These are phyloP conservation scores for Pollenia angustigena DNA, from an alignment of 2,888 invertebrate genomes.

Conservation along the genomic window DNA sequence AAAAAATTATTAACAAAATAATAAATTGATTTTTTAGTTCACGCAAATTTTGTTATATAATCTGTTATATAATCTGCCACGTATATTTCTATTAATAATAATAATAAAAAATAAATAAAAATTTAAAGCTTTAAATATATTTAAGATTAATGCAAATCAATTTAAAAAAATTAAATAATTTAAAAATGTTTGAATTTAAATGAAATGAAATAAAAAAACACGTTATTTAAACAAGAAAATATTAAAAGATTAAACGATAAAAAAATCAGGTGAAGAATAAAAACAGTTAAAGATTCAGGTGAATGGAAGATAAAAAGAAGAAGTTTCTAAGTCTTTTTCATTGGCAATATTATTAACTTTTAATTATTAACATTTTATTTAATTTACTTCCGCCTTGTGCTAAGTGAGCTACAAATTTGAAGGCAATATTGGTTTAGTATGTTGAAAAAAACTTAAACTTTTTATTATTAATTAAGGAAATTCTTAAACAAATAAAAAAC, in stretches of 20 bases:
- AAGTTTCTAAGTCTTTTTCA: neutral
- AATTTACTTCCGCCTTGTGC: conserved; percentile 51
- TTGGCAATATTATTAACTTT: neutral
- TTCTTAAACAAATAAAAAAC: neutral
- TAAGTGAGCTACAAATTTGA: conserved; percentile 28
- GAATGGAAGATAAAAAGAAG: neutral
- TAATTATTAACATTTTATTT: neutral
- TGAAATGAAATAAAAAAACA: neutral
- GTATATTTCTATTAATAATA: too few species aligned
- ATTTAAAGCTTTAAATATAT: too few species aligned
- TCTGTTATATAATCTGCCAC: too few species aligned
- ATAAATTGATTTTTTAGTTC: too few species aligned
- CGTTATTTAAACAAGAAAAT: neutral
- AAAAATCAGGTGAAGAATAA: conserved; percentile 52
- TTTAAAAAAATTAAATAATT: neutral
- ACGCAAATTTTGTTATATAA: too few species aligned
- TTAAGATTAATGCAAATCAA: too few species aligned
- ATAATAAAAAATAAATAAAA: too few species aligned
- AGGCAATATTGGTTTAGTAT: conserved; percentile 40
- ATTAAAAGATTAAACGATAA: neutral
- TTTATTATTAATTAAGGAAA: neutral
- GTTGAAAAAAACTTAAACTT: neutral
- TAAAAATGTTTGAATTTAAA: neutral
- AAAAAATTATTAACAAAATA: too few species aligned
- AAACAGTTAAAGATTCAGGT: neutral